These are phyloP conservation scores for Trachelipus rathkii DNA, from an alignment of 1,140 invertebrate species.

Conservation along the genomic window DNA sequence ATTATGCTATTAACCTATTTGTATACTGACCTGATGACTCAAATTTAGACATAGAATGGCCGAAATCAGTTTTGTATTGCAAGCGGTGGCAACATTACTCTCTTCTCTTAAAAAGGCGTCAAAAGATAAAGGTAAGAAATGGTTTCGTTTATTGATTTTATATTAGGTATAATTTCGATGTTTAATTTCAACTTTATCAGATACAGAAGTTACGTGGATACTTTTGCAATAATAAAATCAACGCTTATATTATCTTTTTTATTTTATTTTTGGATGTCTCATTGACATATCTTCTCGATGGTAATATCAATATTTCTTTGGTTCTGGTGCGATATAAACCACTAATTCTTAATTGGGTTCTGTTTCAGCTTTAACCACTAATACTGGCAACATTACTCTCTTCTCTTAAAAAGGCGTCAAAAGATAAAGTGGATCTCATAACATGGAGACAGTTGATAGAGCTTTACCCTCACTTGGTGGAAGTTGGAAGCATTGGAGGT, in stretches of 20 bases:
- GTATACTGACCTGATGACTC: no score
- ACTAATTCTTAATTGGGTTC: no score
- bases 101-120: conserved; percentile 88
- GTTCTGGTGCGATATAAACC: no score
- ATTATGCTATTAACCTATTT: no score
- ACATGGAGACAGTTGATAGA: conserved; percentile 90
- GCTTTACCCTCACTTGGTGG: conserved; percentile 84
- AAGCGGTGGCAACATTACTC: conserved; percentile 87
- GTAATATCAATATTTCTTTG: no score
- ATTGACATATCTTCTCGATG: no score
- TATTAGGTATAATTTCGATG: not conserved
- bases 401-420: conserved; percentile 87
- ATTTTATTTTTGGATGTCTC: no score
- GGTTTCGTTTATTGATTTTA: conserved; percentile 18
- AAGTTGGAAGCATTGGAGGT: conserved; percentile 36
- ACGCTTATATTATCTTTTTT: not conserved
- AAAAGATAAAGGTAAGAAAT: conserved; percentile 67
- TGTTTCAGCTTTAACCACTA: no score
- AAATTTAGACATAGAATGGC: conserved; percentile 78
- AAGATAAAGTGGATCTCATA: conserved; percentile 74
- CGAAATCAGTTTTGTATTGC: conserved; percentile 94
- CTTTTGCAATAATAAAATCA: not conserved
- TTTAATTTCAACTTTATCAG: not conserved
- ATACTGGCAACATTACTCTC: no score
- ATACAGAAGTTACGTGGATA: not conserved